Evolutionary conservation across 2,888 invertebrate genomes (phyloP), one percentile per base, ranked within the genome.

Genomic region (Latrodectus elegans): DNA sequence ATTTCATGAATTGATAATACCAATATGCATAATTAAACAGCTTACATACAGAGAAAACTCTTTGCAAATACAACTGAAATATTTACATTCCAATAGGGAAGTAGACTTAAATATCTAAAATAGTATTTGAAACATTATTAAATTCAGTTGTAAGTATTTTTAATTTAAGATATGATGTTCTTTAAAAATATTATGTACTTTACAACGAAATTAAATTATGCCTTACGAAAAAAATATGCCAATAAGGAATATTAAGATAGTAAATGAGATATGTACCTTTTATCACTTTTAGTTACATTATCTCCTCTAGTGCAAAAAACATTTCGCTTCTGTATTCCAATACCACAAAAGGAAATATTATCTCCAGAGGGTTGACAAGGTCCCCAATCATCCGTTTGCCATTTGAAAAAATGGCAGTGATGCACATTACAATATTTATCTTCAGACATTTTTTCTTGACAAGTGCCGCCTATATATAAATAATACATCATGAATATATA

Each of bases 291-390:
- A 6, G 52, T 38, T 8, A 51, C 60, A 14, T 76, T 76, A 6
- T 22, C 10, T 17, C 70, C 77, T 70, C 53, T 70, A 4, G 26
- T 22, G 89, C 95, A 95, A 55, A 94, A 93, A 15, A 94, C 94
- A 15, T 94, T 93, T 71, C 95, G 92, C 74, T 93, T 93, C 90
- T 94, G 94, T 83, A 94, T 94, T 1, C 95, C 95, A 91, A 94
- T 94, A 0, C 95, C 95, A 90, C 95, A 95, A 4, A 55, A 55
- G 17, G 22, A 15, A 1, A 17, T 49, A 6, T 49, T 17, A 6
- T 60, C 65, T 12, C 67, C 68, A 11, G 49, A 10, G 0, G 77
- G 68, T 12, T 67, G 14, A 90, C 90, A 90, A 8, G 60, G 49
- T 4, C 89, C 88, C 90, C 90, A 90, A 0, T 88, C 83, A 4